Percentiles rank a stretch among this genome's conserved stretches.
Conservation (phyloP, 53 echinoderm and acorn worm species). For the Temnopleurus reevesii region DNA sequence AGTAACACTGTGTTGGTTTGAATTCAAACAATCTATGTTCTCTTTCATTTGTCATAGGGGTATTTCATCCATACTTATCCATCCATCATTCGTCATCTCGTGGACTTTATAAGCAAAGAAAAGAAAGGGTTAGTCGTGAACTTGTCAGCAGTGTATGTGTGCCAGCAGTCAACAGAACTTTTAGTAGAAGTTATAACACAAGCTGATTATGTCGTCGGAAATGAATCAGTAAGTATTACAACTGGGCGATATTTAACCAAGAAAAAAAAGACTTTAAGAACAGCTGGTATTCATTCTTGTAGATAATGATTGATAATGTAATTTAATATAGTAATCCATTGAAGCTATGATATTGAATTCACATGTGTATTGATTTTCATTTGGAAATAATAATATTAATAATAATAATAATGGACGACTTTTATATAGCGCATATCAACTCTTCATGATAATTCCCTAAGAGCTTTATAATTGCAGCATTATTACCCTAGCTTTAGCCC, state of each 20-base stretch:
- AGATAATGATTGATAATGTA: not conserved
- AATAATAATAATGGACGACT: too few species aligned
- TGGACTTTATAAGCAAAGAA: not conserved
- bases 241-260: not conserved
- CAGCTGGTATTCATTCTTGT: too few species aligned
- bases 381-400: too few species aligned
- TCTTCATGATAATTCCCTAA: too few species aligned
- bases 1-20: too few species aligned
- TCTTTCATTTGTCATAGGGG: not conserved
- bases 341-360: too few species aligned
- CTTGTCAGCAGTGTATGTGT: slow-evolving; percentile 47
- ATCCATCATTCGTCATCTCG: not conserved
- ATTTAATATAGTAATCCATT: too few species aligned
- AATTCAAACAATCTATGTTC: too few species aligned
- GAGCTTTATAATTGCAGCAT: too few species aligned
- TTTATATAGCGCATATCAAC: too few species aligned
- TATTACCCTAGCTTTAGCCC: too few species aligned
- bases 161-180: not conserved
- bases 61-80: slow-evolving; percentile 53
- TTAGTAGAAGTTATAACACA: not conserved
- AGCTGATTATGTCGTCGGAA: slow-evolving; percentile 36
- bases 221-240: slow-evolving; percentile 12
- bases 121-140: slow-evolving; percentile 2
- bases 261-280: not conserved
- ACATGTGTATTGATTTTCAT: not conserved